These are phyloP conservation scores for Octonoba sinensis DNA, from an alignment of 2,888 invertebrate species.

Conservation along the genomic window DNA sequence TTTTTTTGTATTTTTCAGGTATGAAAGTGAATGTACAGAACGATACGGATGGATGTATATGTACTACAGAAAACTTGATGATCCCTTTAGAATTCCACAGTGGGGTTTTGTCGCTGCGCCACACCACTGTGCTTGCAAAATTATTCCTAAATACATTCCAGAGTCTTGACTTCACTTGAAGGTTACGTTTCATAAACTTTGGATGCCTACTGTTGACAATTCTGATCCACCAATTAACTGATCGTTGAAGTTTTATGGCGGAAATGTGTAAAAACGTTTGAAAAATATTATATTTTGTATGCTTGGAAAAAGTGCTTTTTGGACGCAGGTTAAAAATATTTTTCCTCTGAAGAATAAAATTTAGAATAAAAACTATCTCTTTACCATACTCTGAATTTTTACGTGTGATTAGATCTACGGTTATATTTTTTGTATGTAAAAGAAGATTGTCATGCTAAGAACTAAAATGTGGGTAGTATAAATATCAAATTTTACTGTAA, in stretches of 20 bases:
- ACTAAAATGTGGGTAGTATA: no score
- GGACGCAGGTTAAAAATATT: no score
- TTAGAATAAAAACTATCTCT: no score
- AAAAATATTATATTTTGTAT: no score
- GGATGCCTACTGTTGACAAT: constrained; percentile 17
- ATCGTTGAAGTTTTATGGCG: neutral
- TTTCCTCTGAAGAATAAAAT: no score
- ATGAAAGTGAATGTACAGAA: constrained; percentile 66
- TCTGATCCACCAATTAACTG: constrained; percentile 31
- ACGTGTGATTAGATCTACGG: no score
- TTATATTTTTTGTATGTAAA: no score
- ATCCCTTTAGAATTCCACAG: constrained; percentile 61
- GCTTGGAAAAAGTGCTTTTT: no score
- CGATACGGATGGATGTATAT: constrained; percentile 67
- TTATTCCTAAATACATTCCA: constrained; percentile 66
- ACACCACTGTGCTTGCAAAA: constrained; percentile 68
- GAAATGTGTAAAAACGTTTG: no score
- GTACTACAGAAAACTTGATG: constrained; percentile 65
- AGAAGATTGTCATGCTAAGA: no score
- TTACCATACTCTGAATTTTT: no score
- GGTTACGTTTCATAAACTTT: constrained; percentile 10
- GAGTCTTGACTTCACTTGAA: constrained; percentile 41
- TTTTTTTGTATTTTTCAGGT: constrained; percentile 34
- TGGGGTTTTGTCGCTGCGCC: constrained; percentile 68
- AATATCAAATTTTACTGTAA: no score